A percentile compares a stretch with the other conserved stretches of the same genome.
Evolutionary conservation across 2,113 vertebrate species (phyloP).

Genomic region (Leucopternis melanops): DNA sequence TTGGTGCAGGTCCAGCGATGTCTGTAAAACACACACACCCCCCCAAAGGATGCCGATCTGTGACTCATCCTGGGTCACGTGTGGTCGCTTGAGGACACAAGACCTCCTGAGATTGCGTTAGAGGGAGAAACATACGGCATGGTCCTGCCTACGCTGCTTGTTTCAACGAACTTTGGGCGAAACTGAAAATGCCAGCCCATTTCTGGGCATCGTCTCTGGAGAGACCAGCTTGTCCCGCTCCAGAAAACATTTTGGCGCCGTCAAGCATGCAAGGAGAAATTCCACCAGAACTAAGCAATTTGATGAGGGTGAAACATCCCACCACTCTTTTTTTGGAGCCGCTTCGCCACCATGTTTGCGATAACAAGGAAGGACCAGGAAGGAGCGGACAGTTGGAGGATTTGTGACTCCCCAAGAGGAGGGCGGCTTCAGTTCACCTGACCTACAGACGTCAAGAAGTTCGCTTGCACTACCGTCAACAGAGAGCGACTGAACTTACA

Average conservation of each 20-base stretch:
- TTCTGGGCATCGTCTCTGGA: background rate
- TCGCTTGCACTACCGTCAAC: background rate
- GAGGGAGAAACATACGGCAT: background rate
- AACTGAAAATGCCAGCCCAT: background rate
- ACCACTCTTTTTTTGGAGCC: background rate
- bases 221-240: background rate
- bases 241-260: background rate
- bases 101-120: background rate
- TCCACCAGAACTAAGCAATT: background rate
- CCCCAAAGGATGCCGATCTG: background rate
- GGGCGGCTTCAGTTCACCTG: background rate
- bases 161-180: no score
- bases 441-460: background rate
- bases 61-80: rapidly evolving
- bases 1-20: conserved; percentile 22
- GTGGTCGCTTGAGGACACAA: background rate
- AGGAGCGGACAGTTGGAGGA: background rate
- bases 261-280: background rate
- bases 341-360: background rate
- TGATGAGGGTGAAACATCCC: background rate
- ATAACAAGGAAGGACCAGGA: background rate
- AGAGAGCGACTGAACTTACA: background rate
- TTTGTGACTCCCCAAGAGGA: no score
- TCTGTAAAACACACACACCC: background rate
- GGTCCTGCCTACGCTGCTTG: background rate